Conservation (phyloP, 2,797 vertebrate species). For the Hirundo rustica region DNA sequence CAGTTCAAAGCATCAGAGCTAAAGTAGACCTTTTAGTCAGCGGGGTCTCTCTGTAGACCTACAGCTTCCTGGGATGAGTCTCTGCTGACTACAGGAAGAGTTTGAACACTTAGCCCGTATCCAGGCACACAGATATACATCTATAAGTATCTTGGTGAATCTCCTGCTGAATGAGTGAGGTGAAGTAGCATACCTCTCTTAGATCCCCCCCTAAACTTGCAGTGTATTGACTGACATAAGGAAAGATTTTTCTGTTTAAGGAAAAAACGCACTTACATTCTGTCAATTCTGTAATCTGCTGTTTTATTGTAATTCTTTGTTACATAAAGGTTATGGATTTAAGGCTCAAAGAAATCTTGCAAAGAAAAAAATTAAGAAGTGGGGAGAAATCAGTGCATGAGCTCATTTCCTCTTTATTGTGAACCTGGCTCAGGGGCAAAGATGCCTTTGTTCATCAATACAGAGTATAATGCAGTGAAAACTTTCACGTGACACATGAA, state of each 20-base stretch:
- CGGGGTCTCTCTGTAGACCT: neutral
- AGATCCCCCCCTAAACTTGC: neutral
- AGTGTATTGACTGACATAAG: neutral
- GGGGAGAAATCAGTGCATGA: accelerated
- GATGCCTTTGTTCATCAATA: neutral
- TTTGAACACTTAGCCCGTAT: neutral
- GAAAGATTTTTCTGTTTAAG: neutral
- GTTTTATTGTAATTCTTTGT: neutral
- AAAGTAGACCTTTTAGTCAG: neutral
- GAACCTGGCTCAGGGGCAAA: neutral
- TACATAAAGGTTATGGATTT: neutral
- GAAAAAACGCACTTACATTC: neutral
- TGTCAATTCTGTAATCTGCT: neutral
- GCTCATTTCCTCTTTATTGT: neutral
- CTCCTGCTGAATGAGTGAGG: neutral
- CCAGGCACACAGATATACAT: neutral
- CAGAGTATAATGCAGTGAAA: neutral
- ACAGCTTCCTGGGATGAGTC: neutral
- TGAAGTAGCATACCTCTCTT: neutral
- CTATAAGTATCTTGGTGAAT: neutral
- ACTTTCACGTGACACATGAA: neutral
- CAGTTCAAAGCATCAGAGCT: neutral
- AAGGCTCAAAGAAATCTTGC: neutral
- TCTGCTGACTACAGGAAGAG: neutral
- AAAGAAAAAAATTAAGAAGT: neutral